These are phyloP conservation scores for Cecropterus lyciades DNA, from an alignment of 1,140 invertebrate species.

Conservation along the genomic window DNA sequence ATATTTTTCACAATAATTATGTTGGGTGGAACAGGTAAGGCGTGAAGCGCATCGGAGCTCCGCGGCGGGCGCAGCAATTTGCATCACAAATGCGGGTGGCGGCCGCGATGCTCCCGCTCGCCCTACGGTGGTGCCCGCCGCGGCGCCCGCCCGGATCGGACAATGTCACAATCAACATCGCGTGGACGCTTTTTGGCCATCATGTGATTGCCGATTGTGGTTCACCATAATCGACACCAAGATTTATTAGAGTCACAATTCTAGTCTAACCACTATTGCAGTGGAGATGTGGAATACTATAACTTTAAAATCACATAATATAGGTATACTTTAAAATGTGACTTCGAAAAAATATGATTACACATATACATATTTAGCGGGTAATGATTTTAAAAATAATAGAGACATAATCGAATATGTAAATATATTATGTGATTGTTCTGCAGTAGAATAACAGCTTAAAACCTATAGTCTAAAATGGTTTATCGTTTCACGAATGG, in stretches of 20 bases:
- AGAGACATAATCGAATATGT: no score
- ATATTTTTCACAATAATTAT: conserved; percentile 82
- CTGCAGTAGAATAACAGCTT: conserved; percentile 27
- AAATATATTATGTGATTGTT: no score
- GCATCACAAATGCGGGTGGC: conserved; percentile 80
- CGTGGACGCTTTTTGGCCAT: conserved; percentile 78
- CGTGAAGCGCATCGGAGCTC: conserved; percentile 61
- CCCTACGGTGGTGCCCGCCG: conserved; percentile 50
- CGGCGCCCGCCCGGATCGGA: conserved; percentile 59
- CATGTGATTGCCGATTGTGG: conserved; percentile 80
- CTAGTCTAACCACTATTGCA: not conserved
- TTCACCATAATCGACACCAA: conserved; percentile 59
- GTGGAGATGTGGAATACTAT: no score
- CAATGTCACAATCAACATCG: conserved; percentile 82
- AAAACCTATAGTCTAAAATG: conserved; percentile 44
- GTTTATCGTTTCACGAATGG: conserved; percentile 48
- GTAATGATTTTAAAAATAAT: no score
- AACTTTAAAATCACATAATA: no score
- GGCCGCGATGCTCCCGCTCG: conserved; percentile 57
- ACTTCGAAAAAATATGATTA: no score
- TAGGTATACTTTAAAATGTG: no score
- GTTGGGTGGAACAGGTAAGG: conserved; percentile 71
- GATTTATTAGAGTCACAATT: conserved; percentile 43
- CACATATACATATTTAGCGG: no score
- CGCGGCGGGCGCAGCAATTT: conserved; percentile 75